These are phyloP conservation scores for Acyrthosiphon pisum DNA, from an alignment of 1,140 invertebrate species.

Conservation along the genomic window DNA sequence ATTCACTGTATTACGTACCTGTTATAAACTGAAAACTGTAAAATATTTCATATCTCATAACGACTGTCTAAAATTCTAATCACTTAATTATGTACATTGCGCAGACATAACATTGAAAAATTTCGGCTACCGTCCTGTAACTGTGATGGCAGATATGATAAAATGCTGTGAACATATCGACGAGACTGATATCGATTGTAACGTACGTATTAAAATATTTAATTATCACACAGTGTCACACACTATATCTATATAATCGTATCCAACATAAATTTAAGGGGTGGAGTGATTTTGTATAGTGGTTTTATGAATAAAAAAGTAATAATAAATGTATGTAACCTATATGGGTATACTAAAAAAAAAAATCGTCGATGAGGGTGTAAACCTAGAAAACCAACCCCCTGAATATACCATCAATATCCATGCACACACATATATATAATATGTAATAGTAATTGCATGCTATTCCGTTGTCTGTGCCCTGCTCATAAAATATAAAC, in stretches of 20 bases:
- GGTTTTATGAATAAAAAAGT: too few species aligned
- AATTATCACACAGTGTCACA: not conserved
- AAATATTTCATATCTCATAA: not conserved
- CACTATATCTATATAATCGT: not conserved
- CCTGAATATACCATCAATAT: too few species aligned
- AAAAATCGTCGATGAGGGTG: too few species aligned
- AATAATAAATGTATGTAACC: too few species aligned
- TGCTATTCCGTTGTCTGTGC: too few species aligned
- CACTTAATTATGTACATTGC: not conserved
- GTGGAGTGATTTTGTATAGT: not conserved
- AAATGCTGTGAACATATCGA: conserved; percentile 18
- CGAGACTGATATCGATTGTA: not conserved
- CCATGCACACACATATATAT: too few species aligned
- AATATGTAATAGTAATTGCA: too few species aligned
- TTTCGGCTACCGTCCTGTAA: not conserved
- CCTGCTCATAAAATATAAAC: too few species aligned
- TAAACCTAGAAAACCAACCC: too few species aligned
- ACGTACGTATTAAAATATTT: conserved; percentile 15
- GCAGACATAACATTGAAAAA: conserved; percentile 29
- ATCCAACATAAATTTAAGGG: not conserved
- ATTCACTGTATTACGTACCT: not conserved
- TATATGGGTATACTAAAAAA: too few species aligned
- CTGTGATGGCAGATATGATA: not conserved
- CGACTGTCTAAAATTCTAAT: not conserved
- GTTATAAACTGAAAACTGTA: not conserved